Conservation (phyloP, 1,140 invertebrate genomes). For the Copidosoma floridanum region DNA sequence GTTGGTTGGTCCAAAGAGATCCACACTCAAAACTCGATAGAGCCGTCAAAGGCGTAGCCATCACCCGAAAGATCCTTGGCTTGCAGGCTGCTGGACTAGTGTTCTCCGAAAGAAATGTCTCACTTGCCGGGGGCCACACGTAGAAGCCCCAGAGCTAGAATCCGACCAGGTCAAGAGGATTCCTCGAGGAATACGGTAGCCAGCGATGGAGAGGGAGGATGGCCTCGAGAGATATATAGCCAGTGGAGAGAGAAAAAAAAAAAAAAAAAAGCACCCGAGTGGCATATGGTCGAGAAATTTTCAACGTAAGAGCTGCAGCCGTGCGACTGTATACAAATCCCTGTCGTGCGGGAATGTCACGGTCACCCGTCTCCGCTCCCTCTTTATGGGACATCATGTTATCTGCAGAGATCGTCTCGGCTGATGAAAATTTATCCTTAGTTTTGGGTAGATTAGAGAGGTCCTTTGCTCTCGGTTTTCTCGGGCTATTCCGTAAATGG, state of each 20-base stretch:
- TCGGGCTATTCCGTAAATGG: too few species aligned
- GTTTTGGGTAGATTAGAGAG: not conserved
- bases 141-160: not conserved
- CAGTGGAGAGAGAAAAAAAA: too few species aligned
- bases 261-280: too few species aligned
- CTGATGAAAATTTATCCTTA: not conserved
- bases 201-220: not conserved
- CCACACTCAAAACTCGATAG: too few species aligned
- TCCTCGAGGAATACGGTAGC: conserved; percentile 2
- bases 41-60: too few species aligned
- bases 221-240: not conserved
- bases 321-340: too few species aligned
- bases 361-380: not conserved
- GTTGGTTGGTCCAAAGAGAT: too few species aligned
- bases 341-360: too few species aligned
- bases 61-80: too few species aligned
- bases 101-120: too few species aligned
- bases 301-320: too few species aligned
- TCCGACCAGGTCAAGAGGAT: not conserved
- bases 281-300: conserved; percentile 2
- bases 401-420: not conserved
- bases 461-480: not conserved
- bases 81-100: too few species aligned
- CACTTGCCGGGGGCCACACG: not conserved
- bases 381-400: conserved; percentile 12